Evolutionary conservation across 2,113 vertebrate species (phyloP).

Genomic region (Megalops atlanticus): DNA sequence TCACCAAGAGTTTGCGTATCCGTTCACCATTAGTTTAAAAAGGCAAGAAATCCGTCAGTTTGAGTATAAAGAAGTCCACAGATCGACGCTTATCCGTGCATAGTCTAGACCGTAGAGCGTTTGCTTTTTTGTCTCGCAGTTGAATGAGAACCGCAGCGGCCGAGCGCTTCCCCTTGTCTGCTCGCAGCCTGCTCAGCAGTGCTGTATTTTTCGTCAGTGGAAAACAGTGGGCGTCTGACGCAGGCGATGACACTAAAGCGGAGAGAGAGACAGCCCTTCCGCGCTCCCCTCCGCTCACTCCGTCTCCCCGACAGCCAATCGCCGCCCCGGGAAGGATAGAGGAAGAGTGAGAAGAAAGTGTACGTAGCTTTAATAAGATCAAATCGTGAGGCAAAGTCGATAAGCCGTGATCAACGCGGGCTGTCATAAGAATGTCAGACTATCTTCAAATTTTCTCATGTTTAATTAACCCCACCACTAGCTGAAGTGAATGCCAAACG

Average conservation of each 20-base stretch:
- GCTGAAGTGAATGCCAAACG: neutral
- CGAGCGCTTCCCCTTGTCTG: constrained; percentile 34
- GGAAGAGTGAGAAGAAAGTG: neutral
- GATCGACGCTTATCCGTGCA: constrained; percentile 24
- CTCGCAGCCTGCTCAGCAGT: constrained; percentile 49
- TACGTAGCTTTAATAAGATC: neutral
- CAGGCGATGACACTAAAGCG: constrained; percentile 35
- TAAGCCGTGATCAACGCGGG: neutral
- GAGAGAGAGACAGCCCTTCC: constrained; percentile 14
- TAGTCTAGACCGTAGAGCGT: constrained; percentile 18
- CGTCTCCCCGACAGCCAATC: constrained; percentile 16
- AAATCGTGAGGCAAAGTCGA: neutral
- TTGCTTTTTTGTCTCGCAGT: neutral
- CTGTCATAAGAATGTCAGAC: neutral
- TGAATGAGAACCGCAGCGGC: constrained; percentile 20
- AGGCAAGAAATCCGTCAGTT: constrained; percentile 13
- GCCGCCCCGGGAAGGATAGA: neutral
- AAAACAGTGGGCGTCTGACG: constrained; percentile 64
- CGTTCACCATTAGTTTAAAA: constrained; percentile 32
- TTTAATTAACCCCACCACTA: neutral
- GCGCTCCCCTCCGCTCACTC: constrained; percentile 9
- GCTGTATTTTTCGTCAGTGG: constrained; percentile 71
- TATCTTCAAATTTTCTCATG: neutral
- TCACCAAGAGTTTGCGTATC: constrained; percentile 24
- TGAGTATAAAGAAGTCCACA: constrained; percentile 9